These are phyloP conservation scores for Halichoeres trimaculatus DNA, from an alignment of 2,113 vertebrate genomes.

Conservation along the genomic window DNA sequence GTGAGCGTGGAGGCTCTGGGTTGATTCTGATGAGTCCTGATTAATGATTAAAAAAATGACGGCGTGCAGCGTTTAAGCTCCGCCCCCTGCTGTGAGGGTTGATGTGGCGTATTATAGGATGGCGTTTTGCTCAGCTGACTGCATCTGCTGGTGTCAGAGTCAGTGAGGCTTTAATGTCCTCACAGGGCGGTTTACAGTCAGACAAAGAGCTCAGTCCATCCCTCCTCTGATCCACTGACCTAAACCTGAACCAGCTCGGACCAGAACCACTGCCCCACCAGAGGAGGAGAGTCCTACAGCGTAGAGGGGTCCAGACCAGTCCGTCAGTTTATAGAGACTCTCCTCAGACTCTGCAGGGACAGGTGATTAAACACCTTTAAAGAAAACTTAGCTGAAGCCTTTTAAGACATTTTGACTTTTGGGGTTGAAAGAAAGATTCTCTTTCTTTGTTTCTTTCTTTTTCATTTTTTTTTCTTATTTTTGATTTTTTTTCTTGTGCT, in stretches of 20 bases:
- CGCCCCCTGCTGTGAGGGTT: slow-evolving; percentile 47
- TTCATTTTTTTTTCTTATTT: no score
- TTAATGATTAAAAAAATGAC: slow-evolving; percentile 51
- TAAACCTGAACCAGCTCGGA: not conserved
- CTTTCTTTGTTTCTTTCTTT: no score
- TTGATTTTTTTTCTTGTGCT: no score
- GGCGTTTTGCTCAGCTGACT: slow-evolving; percentile 38
- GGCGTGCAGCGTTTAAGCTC: not conserved
- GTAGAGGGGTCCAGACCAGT: no score
- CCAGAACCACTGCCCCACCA: not conserved
- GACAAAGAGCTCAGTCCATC: not conserved
- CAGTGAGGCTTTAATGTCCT: not conserved
- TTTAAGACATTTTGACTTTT: no score
- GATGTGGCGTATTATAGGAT: slow-evolving; percentile 44
- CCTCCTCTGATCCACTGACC: not conserved
- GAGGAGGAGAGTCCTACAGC: no score
- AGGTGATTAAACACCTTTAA: no score
- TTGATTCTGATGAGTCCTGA: slow-evolving; percentile 59
- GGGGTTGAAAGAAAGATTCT: no score
- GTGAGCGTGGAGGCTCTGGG: not conserved
- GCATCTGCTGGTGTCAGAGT: slow-evolving; percentile 1
- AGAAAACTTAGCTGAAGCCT: no score
- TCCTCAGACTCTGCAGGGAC: no score
- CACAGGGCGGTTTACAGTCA: not conserved
- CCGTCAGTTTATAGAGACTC: no score